These are phyloP conservation scores for Pyrochroa serraticornis DNA, from an alignment of 2,888 invertebrate species.

Conservation along the genomic window DNA sequence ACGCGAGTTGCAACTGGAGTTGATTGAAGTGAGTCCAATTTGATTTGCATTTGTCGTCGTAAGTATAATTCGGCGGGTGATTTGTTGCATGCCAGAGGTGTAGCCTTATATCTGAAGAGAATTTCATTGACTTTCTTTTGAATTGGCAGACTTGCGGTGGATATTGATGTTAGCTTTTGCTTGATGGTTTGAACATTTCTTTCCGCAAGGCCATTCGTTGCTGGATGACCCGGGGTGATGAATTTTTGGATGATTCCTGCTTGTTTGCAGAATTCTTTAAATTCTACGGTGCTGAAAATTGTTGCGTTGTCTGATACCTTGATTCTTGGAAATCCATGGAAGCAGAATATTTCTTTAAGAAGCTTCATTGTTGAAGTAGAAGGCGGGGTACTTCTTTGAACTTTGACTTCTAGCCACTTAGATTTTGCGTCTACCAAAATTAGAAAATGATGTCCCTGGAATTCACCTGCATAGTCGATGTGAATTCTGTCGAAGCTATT, in stretches of 20 bases:
- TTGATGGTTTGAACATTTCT: slow-evolving; percentile 16
- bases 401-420: slow-evolving; percentile 36
- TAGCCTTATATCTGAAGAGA: neutral
- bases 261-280: slow-evolving; percentile 5
- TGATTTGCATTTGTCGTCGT: neutral
- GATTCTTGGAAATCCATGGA: slow-evolving; percentile 1
- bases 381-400: slow-evolving; percentile 25
- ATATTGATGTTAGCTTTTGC: neutral
- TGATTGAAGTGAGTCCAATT: neutral
- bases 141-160: no score
- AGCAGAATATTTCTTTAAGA: slow-evolving; percentile 1
- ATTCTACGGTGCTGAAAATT: neutral
- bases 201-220: slow-evolving; percentile 24
- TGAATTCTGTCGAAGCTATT: slow-evolving; percentile 41
- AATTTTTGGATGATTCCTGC: slow-evolving; percentile 13
- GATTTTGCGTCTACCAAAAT: slow-evolving; percentile 32
- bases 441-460: slow-evolving; percentile 23
- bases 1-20: neutral
- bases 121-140: neutral
- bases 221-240: no score
- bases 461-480: slow-evolving; percentile 44
- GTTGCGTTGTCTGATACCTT: slow-evolving; percentile 10
- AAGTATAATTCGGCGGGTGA: slow-evolving; percentile 6
- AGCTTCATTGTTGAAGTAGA: slow-evolving; percentile 1
- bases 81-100: neutral